phyloP scores from a whole-genome alignment of 2,797 vertebrate species.

The Hypotaenidia okinawae region DNA sequence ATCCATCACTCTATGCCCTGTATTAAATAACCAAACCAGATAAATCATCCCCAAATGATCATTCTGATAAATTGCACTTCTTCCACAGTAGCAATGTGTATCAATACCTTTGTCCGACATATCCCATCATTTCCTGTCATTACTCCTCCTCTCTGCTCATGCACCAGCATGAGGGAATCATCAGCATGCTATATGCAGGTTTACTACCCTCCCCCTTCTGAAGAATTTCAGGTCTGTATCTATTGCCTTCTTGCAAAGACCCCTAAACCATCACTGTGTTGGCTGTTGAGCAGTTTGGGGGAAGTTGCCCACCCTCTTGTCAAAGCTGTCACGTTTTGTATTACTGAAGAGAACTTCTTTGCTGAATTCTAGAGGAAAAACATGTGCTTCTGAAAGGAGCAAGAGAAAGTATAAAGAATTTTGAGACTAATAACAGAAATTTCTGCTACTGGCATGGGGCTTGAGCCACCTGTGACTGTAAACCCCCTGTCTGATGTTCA shows the following conservation, averaged over 20 bases:
- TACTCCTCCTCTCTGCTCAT: not conserved
- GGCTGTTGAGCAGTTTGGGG: not conserved
- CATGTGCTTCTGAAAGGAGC: not conserved
- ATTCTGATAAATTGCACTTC: not conserved
- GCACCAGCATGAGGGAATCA: not conserved
- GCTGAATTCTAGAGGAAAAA: not conserved
- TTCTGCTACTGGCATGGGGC: not conserved
- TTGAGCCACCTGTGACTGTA: not conserved
- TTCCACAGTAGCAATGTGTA: not conserved
- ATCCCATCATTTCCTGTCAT: not conserved
- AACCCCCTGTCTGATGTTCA: not conserved
- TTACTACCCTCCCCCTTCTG: not conserved
- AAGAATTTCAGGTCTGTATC: not conserved
- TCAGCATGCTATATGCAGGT: not conserved
- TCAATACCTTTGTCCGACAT: not conserved
- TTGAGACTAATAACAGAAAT: not conserved
- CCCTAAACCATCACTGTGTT: not conserved
- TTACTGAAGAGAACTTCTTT: not conserved
- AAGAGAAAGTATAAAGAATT: not conserved
- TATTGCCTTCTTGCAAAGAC: not conserved
- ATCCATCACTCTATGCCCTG: not conserved
- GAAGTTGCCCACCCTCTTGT: not conserved
- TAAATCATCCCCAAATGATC: not conserved
- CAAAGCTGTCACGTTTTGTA: not conserved
- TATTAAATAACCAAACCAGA: not conserved